phyloP scores from a whole-genome alignment of 30 jellyfish, hydroid and myxozoan genomes.

The Aurelia aurita region DNA sequence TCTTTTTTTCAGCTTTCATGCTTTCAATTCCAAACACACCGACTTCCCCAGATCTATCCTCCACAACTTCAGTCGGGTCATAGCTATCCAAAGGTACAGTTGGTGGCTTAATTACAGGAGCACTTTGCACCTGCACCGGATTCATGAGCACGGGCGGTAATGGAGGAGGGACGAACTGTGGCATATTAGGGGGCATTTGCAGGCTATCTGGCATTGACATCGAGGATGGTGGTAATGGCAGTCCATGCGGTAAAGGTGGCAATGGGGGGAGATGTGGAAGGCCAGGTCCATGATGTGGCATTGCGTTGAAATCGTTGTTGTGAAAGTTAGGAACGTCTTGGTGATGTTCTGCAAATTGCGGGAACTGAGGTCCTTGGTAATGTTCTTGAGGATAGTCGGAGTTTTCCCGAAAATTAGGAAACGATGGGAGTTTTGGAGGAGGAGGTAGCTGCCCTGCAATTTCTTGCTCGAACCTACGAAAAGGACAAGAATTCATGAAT shows the following conservation, averaged over 20 bases:
- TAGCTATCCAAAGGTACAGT: conserved; percentile 76
- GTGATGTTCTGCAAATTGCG: neutral
- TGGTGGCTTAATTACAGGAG: conserved; percentile 78
- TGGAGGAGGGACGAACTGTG: conserved; percentile 84
- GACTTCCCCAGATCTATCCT: conserved; percentile 49
- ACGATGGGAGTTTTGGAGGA: conserved; percentile 90
- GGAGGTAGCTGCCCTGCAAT: conserved; percentile 97
- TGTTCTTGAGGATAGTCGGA: conserved; percentile 22
- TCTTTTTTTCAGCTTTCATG: conserved; percentile 52
- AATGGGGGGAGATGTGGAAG: conserved; percentile 37
- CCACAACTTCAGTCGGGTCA: conserved; percentile 66
- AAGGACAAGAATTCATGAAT: neutral
- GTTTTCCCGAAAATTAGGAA: conserved; percentile 36
- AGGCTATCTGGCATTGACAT: conserved; percentile 34
- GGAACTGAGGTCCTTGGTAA: conserved; percentile 41
- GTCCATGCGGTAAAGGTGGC: neutral
- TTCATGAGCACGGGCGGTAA: conserved; percentile 81
- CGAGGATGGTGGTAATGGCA: conserved; percentile 65
- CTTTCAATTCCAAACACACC: conserved; percentile 38
- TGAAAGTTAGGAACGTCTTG: conserved; percentile 3
- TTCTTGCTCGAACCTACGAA: conserved; percentile 90
- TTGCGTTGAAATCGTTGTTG: conserved; percentile 3
- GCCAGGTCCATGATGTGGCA: conserved; percentile 41
- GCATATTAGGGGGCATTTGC: conserved; percentile 34
- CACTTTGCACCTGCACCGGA: conserved; percentile 59